Percentiles rank a stretch among this genome's conserved stretches.
Conservation (phyloP, 2,797 vertebrate species). For the Chanos chanos region DNA sequence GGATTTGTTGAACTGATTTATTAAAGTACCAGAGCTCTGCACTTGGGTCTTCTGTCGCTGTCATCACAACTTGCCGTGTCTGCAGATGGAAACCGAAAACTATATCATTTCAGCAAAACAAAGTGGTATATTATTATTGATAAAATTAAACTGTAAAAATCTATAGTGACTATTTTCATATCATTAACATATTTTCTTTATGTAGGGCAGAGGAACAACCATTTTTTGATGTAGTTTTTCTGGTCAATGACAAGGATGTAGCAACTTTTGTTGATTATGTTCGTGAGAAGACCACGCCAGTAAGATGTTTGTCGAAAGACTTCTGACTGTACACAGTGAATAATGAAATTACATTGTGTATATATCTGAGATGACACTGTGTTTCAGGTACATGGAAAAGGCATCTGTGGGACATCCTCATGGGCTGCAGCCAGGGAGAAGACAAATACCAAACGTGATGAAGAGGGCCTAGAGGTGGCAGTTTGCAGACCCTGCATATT, state of each 20-base stretch:
- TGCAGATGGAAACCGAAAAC: conserved; percentile 21
- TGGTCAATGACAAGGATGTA: conserved; percentile 19
- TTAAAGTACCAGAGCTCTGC: too few relatives aligned
- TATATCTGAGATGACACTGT: conserved; percentile 4
- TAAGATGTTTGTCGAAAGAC: conserved; percentile 1
- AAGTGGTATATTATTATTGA: conserved; percentile 1
- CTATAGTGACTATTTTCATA: not conserved
- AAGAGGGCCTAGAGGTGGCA: conserved; percentile 19
- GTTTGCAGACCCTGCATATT: conserved; percentile 14
- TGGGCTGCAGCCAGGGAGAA: conserved; percentile 23
- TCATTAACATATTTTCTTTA: not conserved
- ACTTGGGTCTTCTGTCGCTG: too few relatives aligned
- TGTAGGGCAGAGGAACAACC: not conserved
- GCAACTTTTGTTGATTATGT: conserved; percentile 11
- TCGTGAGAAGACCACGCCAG: conserved; percentile 8
- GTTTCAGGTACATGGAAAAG: conserved; percentile 18
- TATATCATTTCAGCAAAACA: conserved; percentile 8
- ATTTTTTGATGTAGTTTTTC: conserved; percentile 27
- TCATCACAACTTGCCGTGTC: too few relatives aligned
- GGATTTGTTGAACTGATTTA: too few relatives aligned
- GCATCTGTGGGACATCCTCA: conserved; percentile 15
- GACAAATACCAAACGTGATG: conserved; percentile 5
- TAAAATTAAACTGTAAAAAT: not conserved
- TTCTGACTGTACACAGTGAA: not conserved
- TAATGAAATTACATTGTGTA: not conserved